A percentile compares a stretch with the other conserved stretches of the same genome.
Conservation (phyloP, 2,113 vertebrate genomes). For the Hemiprocne comata region DNA sequence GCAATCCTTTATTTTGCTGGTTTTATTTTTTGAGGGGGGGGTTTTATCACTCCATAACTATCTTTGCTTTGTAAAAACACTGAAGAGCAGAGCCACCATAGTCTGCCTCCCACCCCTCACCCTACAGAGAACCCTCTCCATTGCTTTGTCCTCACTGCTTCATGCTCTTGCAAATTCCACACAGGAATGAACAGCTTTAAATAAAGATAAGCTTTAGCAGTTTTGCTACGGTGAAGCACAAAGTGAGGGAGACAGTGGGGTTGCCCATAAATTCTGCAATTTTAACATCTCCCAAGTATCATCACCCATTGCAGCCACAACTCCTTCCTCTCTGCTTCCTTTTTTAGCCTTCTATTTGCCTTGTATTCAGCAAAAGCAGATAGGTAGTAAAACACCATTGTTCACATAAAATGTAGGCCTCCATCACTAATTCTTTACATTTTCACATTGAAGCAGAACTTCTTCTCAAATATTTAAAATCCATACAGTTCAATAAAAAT, state of each 20-base stretch:
- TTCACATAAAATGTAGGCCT: background rate
- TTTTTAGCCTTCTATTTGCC: background rate
- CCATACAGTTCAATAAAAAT: background rate
- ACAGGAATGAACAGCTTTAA: background rate
- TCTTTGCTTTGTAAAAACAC: background rate
- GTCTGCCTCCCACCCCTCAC: background rate
- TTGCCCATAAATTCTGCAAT: background rate
- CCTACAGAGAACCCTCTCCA: background rate
- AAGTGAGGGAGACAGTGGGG: background rate
- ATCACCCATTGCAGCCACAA: background rate
- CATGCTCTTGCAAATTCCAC: background rate
- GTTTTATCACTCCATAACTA: background rate
- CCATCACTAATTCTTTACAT: background rate
- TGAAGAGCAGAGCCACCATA: background rate
- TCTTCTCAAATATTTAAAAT: background rate
- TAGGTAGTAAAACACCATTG: background rate
- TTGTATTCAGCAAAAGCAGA: background rate
- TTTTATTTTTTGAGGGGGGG: background rate
- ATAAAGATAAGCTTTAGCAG: background rate
- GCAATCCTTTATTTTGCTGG: background rate
- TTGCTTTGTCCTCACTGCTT: background rate
- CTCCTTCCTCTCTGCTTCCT: background rate
- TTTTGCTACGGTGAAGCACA: background rate
- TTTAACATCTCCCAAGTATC: background rate
- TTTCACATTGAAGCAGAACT: background rate